Evolutionary conservation across 2,797 vertebrate species (phyloP).

Genomic region (Prunella strophiata): DNA sequence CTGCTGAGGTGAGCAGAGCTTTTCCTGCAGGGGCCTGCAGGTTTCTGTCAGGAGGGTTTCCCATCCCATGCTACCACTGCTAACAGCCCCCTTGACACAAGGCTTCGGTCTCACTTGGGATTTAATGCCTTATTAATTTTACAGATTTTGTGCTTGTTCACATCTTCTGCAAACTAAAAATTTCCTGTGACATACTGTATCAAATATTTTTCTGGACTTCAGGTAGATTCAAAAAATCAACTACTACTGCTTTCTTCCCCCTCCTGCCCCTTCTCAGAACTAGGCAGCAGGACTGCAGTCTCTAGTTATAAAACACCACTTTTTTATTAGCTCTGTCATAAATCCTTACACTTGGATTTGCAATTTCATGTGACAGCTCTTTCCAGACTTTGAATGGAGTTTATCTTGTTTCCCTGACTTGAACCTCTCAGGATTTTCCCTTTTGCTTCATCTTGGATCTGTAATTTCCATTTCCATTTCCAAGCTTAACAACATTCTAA

Average conservation of each 20-base stretch:
- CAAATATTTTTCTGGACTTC: neutral
- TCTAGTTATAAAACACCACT: constrained; percentile 36
- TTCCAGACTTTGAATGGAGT: neutral
- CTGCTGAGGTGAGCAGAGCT: neutral
- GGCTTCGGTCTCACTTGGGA: neutral
- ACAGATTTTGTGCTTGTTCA: neutral
- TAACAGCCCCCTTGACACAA: neutral
- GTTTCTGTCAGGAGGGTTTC: neutral
- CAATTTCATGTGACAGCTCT: constrained; percentile 53
- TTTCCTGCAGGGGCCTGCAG: neutral
- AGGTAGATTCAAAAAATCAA: neutral
- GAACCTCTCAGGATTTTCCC: constrained; percentile 25
- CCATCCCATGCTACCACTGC: neutral
- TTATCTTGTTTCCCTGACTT: neutral
- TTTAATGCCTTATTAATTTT: neutral
- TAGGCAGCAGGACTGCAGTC: neutral
- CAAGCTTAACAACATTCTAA: neutral
- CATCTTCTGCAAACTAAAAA: neutral
- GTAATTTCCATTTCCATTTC: constrained; percentile 21
- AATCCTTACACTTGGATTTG: constrained; percentile 40
- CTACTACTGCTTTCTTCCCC: neutral
- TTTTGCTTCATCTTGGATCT: neutral
- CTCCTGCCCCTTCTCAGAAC: neutral
- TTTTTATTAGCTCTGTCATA: constrained; percentile 25
- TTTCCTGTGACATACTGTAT: neutral